Conservation (phyloP, 2,888 invertebrate genomes). For the Andrena flavipes region DNA sequence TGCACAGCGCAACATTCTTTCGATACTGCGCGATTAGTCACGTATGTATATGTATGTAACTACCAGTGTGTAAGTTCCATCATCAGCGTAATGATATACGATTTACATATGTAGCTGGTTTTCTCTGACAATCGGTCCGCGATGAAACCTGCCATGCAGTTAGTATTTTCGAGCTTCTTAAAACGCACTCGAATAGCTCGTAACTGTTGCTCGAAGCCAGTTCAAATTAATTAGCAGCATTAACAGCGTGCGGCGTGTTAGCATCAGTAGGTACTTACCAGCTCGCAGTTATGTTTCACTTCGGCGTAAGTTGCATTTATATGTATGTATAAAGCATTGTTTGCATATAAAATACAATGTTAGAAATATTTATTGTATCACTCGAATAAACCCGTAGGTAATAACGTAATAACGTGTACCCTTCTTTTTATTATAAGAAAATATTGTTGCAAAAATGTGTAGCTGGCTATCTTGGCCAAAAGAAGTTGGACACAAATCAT, state of each 20-base stretch:
- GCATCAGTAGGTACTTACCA: not conserved
- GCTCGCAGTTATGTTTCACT: conserved; percentile 35
- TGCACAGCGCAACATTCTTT: not conserved
- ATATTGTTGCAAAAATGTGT: too few species aligned
- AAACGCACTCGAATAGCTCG: conserved; percentile 11
- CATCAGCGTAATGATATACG: conserved; percentile 13
- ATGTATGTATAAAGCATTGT: not conserved
- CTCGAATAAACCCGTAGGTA: too few species aligned
- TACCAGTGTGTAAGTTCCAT: conserved; percentile 14
- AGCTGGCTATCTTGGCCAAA: too few species aligned
- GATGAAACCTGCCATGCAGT: conserved; percentile 14
- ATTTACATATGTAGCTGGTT: conserved; percentile 30
- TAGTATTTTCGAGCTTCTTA: conserved; percentile 20
- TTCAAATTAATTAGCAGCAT: not conserved
- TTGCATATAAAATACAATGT: not conserved
- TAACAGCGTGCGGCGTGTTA: not conserved
- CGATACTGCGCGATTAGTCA: conserved; percentile 37
- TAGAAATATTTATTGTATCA: too few species aligned
- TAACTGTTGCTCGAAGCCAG: not conserved
- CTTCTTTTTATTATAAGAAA: too few species aligned
- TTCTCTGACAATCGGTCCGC: conserved; percentile 23
- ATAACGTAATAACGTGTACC: not conserved
- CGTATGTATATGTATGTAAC: not conserved
- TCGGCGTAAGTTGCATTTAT: conserved; percentile 32
- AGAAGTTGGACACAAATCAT: too few species aligned